Evolutionary conservation across 1,140 invertebrate genomes (phyloP), one percentile per base, ranked within the genome.

Genomic region (Eueides isabella): DNA sequence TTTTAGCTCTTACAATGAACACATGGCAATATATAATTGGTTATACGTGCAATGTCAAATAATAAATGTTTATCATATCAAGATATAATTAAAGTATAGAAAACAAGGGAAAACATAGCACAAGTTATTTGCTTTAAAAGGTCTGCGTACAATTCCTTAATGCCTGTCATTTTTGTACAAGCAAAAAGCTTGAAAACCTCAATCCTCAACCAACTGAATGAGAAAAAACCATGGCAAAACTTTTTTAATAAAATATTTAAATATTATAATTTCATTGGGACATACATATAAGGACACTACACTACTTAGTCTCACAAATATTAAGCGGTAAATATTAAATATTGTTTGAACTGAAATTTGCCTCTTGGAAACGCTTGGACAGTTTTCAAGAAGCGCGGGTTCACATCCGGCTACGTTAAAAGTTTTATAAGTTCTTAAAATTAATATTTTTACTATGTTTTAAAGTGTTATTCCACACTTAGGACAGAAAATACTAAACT

Each of bases 1-100:
- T 62, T n/a, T 62, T 70, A 23, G 33, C n/a, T 29, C 63, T 11
- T 31, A 62, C 61, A 66, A 64, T 55, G 61, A 31, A 70, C 41
- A 64, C 35, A 74, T 74, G 73, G 73, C 63, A 38, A 61, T 67
- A 41, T 75, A 67, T 75, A 75, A 75, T 75, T 75, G 73, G 63
- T 44, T 66, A 63, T 75, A 76, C 68, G 69, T 70, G 65, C 80
- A 81, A 81, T 81, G 77, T 78, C 80, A 76, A 75, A 77, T 74
- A 75, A 62, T 71, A 71, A 77, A 79, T 72, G 48, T 67, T 66
- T 77, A 71, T 73, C 71, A 80, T 76, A 75, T 73, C 62, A 76
- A 70, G 67, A 72, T 55, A 41, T 71, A 77, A 77, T 79, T 81
- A 81, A 77, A 67, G 65, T 70, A 64, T 66, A 74, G 69, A 67